Evolutionary conservation across 2,113 vertebrate species (phyloP), one percentile per base, ranked within the genome.

Genomic region (Platycercus adscitus): DNA sequence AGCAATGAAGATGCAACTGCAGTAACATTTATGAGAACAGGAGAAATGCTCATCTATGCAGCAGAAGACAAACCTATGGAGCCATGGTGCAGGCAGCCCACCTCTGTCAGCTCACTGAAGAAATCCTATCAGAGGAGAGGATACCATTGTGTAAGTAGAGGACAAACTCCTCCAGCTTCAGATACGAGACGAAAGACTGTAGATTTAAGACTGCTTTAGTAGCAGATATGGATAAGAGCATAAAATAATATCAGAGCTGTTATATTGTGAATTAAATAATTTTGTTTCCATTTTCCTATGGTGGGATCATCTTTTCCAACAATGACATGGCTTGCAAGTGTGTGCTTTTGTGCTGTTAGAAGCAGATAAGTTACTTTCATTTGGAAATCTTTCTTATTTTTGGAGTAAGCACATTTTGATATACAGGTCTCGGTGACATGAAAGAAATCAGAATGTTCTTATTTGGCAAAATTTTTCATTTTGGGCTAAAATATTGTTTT

Each of bases 251-350:
- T 68, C 11, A n/a, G 52, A 65, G 21, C 6, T 77, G 76, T 81
- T 77, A 56, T 86, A 13, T 10, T 73, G 49, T 44, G 52, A 95
- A 46, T 83, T 23, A 56, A 41, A 44, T 69, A 0, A 65, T 75
- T 79, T 91, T 82, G 8, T 58, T 94, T 80, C n/a, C 25, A 41
- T 86, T 41, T 93, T 86, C 39, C 11, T 73, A 58, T 14, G 47
- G 18, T 52, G 28, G 31, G 17, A 77, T 53, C 17, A 64, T 52
- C 53, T 88, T 79, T 94, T 72, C 70, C 58, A 88, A 16, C 29
- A 41, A 15, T 56, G 44, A 44, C 7, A 17, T 53, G 49, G 20
- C 10, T 85, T 46, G n/a, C 37, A 41, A 81, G 33, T 55, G 44
- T 19, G 41, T 82, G 5, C 13, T 79, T 71, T 75, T 35, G 19